Evolutionary conservation across 2,797 vertebrate genomes (phyloP), one percentile per base, ranked within the genome.

Genomic region (Nannoperca australis): DNA sequence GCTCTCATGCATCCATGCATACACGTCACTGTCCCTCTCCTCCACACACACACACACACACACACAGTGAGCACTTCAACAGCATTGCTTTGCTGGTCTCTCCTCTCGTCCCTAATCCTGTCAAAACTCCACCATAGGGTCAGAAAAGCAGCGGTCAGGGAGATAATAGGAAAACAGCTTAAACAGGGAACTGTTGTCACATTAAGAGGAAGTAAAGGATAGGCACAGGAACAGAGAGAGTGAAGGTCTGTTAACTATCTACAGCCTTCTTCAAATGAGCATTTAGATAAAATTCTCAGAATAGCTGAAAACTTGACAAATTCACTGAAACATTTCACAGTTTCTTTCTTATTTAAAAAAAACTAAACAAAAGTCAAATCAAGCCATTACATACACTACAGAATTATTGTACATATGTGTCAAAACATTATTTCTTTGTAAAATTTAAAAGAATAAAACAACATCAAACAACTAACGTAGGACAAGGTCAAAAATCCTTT

Each of bases 131-230:
- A 79, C 79, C 30, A 60, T 74, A 84, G 86, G 90, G 89, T 94
- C 91, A 94, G 85, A 79, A 88, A 93, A 91, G 90, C 86, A 65
- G 82, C 78, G 78, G 86, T 91, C 83, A 79, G 81, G 74, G 75
- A 79, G 86, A 92, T 91, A 88, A 93, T 89, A 89, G 75, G 76
- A 89, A 89, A 92, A 86, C 84, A 84, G 76, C 70, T 90, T 79
- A 87, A 91, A 92, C 89, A 86, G 74, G 82, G 79, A 90, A 91
- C 90, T 89, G 84, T 88, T 90, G 87, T 91, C 91, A 93, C 81
- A 82, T 85, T 87, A 86, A 79, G 62, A 85, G 86, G 73, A 81
- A 68, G 38, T 76, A 69, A 81, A 64, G 45, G 54, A 71, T 36
- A 40, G 58, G 70, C 66, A 78, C 30, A 24, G 18, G 15, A 18